Conservation (phyloP, 2,888 invertebrate genomes). For the Luperina testacea region DNA sequence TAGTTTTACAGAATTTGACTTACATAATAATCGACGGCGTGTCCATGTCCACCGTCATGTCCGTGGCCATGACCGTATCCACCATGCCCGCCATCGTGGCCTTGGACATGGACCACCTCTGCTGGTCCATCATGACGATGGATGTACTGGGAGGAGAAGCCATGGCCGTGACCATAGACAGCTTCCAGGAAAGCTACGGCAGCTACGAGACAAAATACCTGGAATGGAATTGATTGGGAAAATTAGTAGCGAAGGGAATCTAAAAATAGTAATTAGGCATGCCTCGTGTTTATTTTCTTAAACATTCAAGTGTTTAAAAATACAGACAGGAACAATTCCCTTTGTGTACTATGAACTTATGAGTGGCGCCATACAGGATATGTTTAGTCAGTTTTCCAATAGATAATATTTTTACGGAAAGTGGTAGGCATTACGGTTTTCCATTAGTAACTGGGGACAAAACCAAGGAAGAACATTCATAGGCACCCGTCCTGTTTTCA, state of each 20-base stretch:
- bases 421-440: not conserved
- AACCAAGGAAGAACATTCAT: not conserved
- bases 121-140: conserved; percentile 79
- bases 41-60: conserved; percentile 71
- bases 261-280: not conserved
- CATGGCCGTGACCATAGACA: conserved; percentile 79
- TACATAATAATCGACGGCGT: conserved; percentile 73
- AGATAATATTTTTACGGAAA: not conserved
- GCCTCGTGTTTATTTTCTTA: not conserved
- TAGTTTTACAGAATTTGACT: conserved; percentile 37
- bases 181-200: conserved; percentile 72
- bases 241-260: not conserved
- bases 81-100: conserved; percentile 73
- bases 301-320: not conserved
- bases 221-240: not conserved
- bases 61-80: conserved; percentile 75
- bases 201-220: conserved; percentile 75
- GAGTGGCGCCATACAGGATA: no score
- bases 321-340: no score
- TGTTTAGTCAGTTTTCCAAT: not conserved
- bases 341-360: not conserved
- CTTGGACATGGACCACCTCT: conserved; percentile 74
- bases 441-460: not conserved
- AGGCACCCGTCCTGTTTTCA: not conserved
- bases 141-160: conserved; percentile 82